phyloP scores from a whole-genome alignment of 2,113 vertebrate genomes.

The Brachionichthys hirsutus region DNA sequence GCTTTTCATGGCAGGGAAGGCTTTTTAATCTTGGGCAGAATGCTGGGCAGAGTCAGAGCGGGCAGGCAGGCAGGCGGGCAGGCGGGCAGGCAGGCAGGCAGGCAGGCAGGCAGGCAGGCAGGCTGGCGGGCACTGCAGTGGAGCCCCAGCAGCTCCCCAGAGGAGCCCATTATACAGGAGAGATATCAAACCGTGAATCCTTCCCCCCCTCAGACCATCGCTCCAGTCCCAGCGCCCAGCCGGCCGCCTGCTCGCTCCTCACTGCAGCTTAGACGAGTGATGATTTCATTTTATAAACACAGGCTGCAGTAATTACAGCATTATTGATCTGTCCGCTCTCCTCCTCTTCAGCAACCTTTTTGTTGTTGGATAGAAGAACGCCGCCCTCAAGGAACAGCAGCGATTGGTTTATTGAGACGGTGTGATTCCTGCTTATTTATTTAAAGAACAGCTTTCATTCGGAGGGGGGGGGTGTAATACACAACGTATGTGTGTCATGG shows the following conservation, averaged over 20 bases:
- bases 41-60: constrained; percentile 50
- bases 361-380: constrained; percentile 33
- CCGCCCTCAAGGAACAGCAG: constrained; percentile 28
- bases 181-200: constrained; percentile 90
- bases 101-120: constrained; percentile 26
- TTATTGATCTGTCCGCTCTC: constrained; percentile 80
- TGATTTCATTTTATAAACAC: constrained; percentile 94
- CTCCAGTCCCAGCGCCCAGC: constrained; percentile 72
- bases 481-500: constrained; percentile 31
- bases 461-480: constrained; percentile 22
- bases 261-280: constrained; percentile 94
- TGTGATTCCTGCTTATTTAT: constrained; percentile 20
- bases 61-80: constrained; percentile 46
- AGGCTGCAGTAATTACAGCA: constrained; percentile 86
- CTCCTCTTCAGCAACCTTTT: constrained; percentile 20
- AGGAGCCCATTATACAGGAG: constrained; percentile 83
- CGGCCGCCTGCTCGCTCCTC: constrained; percentile 68
- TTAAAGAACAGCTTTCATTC: constrained; percentile 34
- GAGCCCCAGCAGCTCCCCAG: constrained; percentile 75
- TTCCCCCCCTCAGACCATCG: constrained; percentile 74
- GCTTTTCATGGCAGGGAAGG: constrained; percentile 56
- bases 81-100: constrained; percentile 36
- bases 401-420: constrained; percentile 36
- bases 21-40: constrained; percentile 71
- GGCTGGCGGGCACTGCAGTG: constrained; percentile 59